phyloP scores from a whole-genome alignment of 2,113 vertebrate species.

The Circaetus gallicus region DNA sequence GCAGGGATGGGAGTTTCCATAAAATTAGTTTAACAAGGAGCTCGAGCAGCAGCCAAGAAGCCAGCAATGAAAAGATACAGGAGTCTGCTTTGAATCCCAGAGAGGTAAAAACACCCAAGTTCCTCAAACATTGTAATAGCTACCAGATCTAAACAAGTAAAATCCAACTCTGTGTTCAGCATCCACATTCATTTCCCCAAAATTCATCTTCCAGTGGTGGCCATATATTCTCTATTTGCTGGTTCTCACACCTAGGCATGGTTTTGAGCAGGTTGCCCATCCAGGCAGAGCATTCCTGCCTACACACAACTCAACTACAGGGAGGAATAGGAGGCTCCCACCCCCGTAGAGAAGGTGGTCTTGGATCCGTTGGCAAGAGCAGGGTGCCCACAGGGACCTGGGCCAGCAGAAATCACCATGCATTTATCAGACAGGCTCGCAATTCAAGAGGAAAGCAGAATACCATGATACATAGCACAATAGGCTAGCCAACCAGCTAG shows the following conservation, averaged over 20 bases:
- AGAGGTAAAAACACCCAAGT: not conserved
- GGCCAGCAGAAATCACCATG: not conserved
- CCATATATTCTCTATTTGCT: not conserved
- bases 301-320: not conserved
- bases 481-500: not conserved
- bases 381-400: not conserved
- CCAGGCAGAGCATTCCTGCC: not conserved
- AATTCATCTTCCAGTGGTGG: not conserved
- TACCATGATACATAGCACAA: fast-evolving
- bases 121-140: not conserved
- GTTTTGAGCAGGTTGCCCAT: not conserved
- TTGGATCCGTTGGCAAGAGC: fast-evolving
- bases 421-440: not conserved
- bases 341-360: fast-evolving
- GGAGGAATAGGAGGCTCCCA: not conserved
- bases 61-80: not conserved
- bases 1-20: not conserved
- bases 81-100: not conserved
- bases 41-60: not conserved
- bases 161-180: not conserved
- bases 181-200: not conserved
- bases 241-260: fast-evolving
- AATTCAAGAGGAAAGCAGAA: not conserved
- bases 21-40: not conserved
- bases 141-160: not conserved